Percentiles rank a stretch among this genome's conserved stretches.
Evolutionary conservation across 2,888 invertebrate genomes (phyloP).

Genomic region (Eurois occulta): DNA sequence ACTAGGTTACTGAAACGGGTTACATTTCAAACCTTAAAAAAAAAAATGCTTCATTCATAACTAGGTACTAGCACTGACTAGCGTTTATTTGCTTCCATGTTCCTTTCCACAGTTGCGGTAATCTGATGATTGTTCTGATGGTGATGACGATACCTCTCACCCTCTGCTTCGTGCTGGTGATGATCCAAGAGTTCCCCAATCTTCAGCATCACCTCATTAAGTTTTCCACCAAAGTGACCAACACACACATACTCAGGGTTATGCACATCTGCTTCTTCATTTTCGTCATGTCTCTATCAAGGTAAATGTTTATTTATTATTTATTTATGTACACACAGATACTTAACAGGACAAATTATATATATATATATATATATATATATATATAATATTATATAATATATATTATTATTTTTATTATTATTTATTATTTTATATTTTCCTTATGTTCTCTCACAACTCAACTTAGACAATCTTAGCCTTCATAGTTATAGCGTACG

Average conservation of each 20-base stretch:
- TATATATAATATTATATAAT: too few species aligned
- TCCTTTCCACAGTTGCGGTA: constrained; percentile 87
- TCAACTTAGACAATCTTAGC: background rate
- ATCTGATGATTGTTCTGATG: constrained; percentile 91
- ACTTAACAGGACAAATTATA: too few species aligned
- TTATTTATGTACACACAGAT: too few species aligned
- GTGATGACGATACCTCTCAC: constrained; percentile 93
- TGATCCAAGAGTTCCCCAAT: constrained; percentile 95
- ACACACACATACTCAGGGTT: constrained; percentile 93
- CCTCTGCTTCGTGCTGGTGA: constrained; percentile 93
- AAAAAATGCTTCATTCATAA: background rate
- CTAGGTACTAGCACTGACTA: background rate
- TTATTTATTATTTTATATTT: too few species aligned
- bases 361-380: too few species aligned
- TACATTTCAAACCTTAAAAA: background rate
- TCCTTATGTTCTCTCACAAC: too few species aligned
- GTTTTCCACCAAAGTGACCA: constrained; percentile 93
- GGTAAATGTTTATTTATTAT: too few species aligned
- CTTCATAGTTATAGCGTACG: too few species aligned
- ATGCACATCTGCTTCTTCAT: constrained; percentile 95
- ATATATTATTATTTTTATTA: too few species aligned
- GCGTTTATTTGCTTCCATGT: background rate
- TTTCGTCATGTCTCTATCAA: constrained; percentile 93
- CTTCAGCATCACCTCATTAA: constrained; percentile 91
- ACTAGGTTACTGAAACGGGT: background rate